Evolutionary conservation across 2,888 invertebrate genomes (phyloP).

Genomic region (Yponomeuta plumbellus): DNA sequence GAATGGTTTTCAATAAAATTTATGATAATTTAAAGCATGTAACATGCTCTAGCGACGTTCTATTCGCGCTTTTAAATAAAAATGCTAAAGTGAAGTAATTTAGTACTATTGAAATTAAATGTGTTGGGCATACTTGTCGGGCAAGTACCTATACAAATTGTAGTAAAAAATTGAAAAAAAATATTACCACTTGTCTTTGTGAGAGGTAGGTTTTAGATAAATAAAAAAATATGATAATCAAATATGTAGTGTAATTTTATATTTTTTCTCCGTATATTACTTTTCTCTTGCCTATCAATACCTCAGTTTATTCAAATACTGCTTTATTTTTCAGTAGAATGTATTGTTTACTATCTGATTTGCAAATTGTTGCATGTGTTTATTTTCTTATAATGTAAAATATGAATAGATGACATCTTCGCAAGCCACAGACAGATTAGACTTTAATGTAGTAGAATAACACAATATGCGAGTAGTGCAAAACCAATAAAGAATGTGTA

Average conservation of each 20-base stretch:
- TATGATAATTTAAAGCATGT: neutral
- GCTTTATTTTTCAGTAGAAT: neutral
- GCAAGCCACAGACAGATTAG: conserved; percentile 20
- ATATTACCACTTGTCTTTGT: conserved; percentile 1
- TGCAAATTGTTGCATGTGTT: neutral
- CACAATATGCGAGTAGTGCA: conserved; percentile 48
- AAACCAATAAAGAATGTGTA: conserved; percentile 47
- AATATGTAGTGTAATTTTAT: neutral
- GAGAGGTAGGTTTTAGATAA: conserved; percentile 10
- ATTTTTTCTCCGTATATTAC: neutral
- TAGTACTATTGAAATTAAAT: too few relatives aligned
- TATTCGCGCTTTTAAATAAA: neutral
- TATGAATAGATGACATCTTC: neutral
- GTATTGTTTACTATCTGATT: neutral
- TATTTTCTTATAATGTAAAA: neutral
- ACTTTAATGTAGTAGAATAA: conserved; percentile 59
- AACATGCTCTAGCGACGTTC: neutral
- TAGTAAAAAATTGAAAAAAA: conserved; percentile 8
- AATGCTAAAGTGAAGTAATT: neutral
- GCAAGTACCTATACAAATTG: conserved; percentile 9
- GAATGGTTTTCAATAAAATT: neutral
- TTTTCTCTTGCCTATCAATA: neutral
- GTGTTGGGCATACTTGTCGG: conserved; percentile 9
- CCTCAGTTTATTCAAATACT: neutral
- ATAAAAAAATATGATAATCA: conserved; percentile 12